Conservation (phyloP, 2,888 invertebrate genomes). For the Zeuzera pyrina region DNA sequence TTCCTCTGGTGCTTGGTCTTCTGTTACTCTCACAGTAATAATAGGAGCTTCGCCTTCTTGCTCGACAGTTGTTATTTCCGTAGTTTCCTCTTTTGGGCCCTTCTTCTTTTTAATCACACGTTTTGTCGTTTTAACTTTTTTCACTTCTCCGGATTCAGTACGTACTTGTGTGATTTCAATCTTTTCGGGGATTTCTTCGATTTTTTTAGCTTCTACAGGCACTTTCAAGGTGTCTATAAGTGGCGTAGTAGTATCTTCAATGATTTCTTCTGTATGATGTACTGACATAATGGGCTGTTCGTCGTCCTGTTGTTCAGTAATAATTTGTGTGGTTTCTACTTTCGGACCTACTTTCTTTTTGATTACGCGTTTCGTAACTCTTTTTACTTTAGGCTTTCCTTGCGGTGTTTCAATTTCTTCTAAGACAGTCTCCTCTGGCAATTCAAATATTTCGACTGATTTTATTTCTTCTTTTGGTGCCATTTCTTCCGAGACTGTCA, state of each 20-base stretch:
- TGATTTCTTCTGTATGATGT: constrained; percentile 8
- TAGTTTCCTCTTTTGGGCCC: constrained; percentile 31
- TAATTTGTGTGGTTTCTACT: constrained; percentile 24
- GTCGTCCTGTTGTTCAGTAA: constrained; percentile 19
- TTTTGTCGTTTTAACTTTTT: constrained; percentile 15
- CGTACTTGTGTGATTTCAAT: constrained; percentile 19
- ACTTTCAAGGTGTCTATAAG: constrained; percentile 11
- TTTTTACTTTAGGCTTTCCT: constrained; percentile 23
- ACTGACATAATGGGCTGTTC: constrained; percentile 19
- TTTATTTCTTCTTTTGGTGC: constrained; percentile 25
- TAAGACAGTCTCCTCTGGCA: constrained; percentile 32
- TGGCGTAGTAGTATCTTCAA: constrained; percentile 19
- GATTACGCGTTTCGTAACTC: constrained; percentile 19
- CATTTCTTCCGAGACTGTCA: constrained; percentile 16
- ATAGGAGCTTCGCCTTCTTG: constrained; percentile 25
- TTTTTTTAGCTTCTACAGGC: constrained; percentile 21
- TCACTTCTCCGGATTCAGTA: constrained; percentile 30
- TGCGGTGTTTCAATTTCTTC: constrained; percentile 22
- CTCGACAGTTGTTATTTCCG: constrained; percentile 28
- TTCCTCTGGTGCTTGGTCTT: constrained; percentile 34
- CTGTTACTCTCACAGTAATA: constrained; percentile 12
- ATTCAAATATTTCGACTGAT: constrained; percentile 25
- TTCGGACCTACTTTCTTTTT: constrained; percentile 10
- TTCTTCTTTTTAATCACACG: constrained; percentile 34
- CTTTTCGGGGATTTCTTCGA: constrained; percentile 18